Evolutionary conservation across 2,888 invertebrate species (phyloP).

Genomic region (Heliconius charithonia): DNA sequence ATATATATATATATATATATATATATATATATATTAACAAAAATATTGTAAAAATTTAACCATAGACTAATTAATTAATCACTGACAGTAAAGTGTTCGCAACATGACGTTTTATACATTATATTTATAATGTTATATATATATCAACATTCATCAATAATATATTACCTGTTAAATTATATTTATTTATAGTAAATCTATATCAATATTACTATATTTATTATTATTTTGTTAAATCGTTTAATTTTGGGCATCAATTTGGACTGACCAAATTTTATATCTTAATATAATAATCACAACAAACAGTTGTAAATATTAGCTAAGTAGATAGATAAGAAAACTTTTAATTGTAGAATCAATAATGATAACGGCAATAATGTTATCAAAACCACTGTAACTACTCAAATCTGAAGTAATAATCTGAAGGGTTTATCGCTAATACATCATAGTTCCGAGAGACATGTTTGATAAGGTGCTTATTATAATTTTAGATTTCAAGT

Average conservation of each 20-base stretch:
- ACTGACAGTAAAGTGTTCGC: not conserved
- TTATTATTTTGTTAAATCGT: not conserved
- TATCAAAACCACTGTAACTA: constrained; percentile 51
- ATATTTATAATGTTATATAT: too few species aligned
- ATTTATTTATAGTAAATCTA: too few species aligned
- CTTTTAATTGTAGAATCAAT: constrained; percentile 35
- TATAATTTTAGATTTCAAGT: not conserved
- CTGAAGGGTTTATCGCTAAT: constrained; percentile 10
- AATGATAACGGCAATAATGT: constrained; percentile 53
- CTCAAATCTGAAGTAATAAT: constrained; percentile 7
- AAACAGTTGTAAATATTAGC: not conserved
- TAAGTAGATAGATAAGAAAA: constrained; percentile 8
- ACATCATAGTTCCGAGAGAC: constrained; percentile 4
- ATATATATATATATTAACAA: too few species aligned
- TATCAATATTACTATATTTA: not conserved
- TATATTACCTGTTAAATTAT: not conserved
- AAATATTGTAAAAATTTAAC: not conserved
- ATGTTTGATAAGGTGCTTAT: not conserved
- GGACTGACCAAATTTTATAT: too few species aligned
- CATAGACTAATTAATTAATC: not conserved
- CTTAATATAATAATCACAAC: not conserved
- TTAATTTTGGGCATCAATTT: not conserved
- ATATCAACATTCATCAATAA: too few species aligned
- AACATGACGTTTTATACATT: not conserved
- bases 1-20: too few species aligned